A percentile compares a stretch with the other conserved stretches of the same genome.
Evolutionary conservation across 92 coral and sea anemone species (phyloP).

Genomic region (Palythoa caribaeorum): DNA sequence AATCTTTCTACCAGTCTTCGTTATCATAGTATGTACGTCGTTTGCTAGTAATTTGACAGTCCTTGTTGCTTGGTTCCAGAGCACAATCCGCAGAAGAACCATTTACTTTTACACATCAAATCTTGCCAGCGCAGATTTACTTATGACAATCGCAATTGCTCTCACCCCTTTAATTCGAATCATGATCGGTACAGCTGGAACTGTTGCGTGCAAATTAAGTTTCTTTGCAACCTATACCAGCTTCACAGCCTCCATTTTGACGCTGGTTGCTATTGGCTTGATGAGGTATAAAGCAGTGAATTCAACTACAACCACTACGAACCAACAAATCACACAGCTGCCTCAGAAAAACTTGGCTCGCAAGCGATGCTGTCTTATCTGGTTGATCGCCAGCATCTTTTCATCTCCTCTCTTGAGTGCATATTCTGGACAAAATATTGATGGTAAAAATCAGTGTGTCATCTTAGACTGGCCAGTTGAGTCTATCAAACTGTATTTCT

Average conservation of each 20-base stretch:
- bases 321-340: neutral
- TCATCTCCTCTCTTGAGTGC: slow-evolving; percentile 18
- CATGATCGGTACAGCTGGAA: neutral
- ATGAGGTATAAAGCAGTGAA: neutral
- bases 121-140: neutral
- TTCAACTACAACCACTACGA: neutral
- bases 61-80: neutral
- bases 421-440: neutral
- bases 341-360: neutral
- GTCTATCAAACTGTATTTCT: neutral
- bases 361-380: neutral
- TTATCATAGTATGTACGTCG: neutral
- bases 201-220: neutral
- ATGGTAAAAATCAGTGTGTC: neutral
- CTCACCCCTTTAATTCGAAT: neutral
- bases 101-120: neutral
- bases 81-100: neutral
- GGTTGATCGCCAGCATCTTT: neutral
- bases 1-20: neutral
- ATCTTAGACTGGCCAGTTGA: neutral
- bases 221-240: neutral
- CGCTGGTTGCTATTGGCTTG: slow-evolving; percentile 1
- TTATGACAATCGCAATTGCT: neutral
- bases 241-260: neutral
- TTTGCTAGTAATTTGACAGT: neutral